phyloP scores from a whole-genome alignment of 1,140 invertebrate species.

The Leptestheria dahalacensis region DNA sequence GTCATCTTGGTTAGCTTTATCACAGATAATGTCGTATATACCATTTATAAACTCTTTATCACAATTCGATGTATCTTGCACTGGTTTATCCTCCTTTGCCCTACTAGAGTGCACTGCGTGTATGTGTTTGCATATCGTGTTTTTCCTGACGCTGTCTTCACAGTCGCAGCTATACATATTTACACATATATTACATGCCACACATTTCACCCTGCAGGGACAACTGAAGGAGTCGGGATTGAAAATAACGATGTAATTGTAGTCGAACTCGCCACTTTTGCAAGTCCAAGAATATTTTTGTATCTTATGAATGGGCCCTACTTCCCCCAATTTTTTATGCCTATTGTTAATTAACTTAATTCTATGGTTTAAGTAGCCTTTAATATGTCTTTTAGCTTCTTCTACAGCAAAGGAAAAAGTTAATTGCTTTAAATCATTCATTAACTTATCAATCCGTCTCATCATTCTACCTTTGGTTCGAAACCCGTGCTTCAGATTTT shows the following conservation, averaged over 20 bases:
- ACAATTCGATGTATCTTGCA: neutral
- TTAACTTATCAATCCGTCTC: neutral
- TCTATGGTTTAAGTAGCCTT: neutral
- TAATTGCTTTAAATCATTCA: neutral
- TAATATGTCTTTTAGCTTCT: neutral
- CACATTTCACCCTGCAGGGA: neutral
- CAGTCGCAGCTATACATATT: neutral
- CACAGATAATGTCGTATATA: neutral
- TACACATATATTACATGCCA: neutral
- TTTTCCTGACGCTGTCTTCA: neutral
- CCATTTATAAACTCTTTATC: neutral
- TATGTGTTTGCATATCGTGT: neutral
- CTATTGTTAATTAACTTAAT: neutral
- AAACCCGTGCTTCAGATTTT: neutral
- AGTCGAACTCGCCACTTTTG: neutral
- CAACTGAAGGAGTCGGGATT: neutral
- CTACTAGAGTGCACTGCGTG: neutral
- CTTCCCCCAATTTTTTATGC: neutral
- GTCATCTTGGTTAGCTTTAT: neutral
- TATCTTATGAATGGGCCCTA: neutral
- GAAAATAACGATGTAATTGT: neutral
- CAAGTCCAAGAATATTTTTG: neutral
- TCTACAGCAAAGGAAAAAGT: no score
- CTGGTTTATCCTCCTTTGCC: neutral
- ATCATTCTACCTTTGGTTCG: neutral